Evolutionary conservation across 2,888 invertebrate genomes (phyloP).

Genomic region (Acleris holmiana): DNA sequence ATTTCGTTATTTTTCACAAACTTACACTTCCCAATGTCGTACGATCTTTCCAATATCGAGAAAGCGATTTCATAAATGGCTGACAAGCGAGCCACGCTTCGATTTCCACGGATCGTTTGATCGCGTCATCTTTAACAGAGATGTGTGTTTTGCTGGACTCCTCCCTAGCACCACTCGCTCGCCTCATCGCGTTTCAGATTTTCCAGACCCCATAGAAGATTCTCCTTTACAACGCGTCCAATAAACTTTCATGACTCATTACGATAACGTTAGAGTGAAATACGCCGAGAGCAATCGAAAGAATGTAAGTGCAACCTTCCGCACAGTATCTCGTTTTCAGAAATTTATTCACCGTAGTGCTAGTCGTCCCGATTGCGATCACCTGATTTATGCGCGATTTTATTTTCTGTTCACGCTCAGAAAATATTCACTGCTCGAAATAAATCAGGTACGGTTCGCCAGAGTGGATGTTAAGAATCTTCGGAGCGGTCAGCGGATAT

Average conservation of each 20-base stretch:
- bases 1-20: slow-evolving; percentile 20
- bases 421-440: slow-evolving; percentile 52
- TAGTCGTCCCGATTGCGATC: slow-evolving; percentile 55
- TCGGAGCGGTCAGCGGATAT: slow-evolving; percentile 60
- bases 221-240: slow-evolving; percentile 63
- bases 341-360: slow-evolving; percentile 57
- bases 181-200: slow-evolving; percentile 51
- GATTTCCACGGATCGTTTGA: slow-evolving; percentile 36
- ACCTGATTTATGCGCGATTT: slow-evolving; percentile 60
- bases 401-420: slow-evolving; percentile 49
- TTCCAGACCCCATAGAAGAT: slow-evolving; percentile 58
- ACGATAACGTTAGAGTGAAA: slow-evolving; percentile 73
- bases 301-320: slow-evolving; percentile 55
- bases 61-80: slow-evolving; percentile 28
- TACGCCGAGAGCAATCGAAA: slow-evolving; percentile 63
- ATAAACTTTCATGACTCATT: slow-evolving; percentile 76
- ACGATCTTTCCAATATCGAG: slow-evolving; percentile 21
- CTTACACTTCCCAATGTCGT: slow-evolving; percentile 16
- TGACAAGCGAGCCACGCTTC: slow-evolving; percentile 30
- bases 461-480: slow-evolving; percentile 44
- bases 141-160: slow-evolving; percentile 23
- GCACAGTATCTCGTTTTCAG: slow-evolving; percentile 51
- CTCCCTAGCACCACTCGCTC: slow-evolving; percentile 51
- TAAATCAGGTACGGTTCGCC: slow-evolving; percentile 34
- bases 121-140: slow-evolving; percentile 23